Percentiles rank a stretch among this genome's conserved stretches.
Evolutionary conservation across 1,140 invertebrate species (phyloP).

Genomic region (Sycophaga agraensis): DNA sequence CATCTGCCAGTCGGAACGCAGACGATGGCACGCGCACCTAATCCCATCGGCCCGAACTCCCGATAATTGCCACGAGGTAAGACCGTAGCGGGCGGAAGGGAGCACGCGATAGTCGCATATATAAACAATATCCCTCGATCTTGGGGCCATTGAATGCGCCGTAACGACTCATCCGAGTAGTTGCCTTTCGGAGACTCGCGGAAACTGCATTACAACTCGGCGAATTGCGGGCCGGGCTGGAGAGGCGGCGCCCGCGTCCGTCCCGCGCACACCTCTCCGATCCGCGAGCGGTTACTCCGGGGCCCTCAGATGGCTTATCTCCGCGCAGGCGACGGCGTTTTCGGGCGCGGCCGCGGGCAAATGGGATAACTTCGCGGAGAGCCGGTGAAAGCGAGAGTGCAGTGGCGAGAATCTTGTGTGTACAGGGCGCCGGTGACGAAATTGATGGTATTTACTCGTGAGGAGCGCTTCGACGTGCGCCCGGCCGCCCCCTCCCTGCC

Average conservation of each 20-base stretch:
- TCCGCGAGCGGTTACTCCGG: no score
- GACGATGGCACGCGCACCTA: no score
- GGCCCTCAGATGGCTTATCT: conserved; percentile 17
- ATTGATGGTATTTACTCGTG: no score
- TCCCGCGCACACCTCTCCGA: neutral
- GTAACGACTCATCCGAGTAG: conserved; percentile 21
- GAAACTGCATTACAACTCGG: conserved; percentile 23
- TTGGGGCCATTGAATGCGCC: conserved; percentile 7
- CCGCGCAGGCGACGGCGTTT: neutral
- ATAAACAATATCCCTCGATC: conserved; percentile 9
- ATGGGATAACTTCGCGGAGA: conserved; percentile 24
- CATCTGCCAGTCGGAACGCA: no score
- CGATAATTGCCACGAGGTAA: no score
- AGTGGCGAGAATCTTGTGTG: no score
- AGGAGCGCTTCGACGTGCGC: no score
- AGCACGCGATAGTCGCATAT: neutral
- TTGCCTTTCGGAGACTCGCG: neutral
- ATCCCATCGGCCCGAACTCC: no score
- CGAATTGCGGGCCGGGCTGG: neutral
- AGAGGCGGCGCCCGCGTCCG: neutral
- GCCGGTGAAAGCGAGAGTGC: neutral
- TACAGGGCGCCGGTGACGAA: no score
- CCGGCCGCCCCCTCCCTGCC: no score
- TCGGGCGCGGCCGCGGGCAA: neutral
- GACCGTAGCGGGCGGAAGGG: no score